A percentile compares a stretch with the other conserved stretches of the same genome.
Evolutionary conservation across 2,113 vertebrate species (phyloP).

Genomic region (Ophthalmolycus amberensis): DNA sequence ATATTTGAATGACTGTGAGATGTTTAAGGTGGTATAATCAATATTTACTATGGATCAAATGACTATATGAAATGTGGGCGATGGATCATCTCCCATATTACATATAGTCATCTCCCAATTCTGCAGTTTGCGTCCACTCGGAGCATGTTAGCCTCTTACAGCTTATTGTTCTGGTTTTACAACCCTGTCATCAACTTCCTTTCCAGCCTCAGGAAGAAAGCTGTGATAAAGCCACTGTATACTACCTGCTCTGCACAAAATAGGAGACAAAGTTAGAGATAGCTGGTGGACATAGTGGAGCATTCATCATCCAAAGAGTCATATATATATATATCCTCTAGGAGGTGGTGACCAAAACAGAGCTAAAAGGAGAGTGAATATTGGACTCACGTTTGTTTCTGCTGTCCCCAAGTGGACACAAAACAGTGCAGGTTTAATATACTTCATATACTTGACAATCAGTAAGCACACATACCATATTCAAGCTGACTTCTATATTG

Average conservation of each 20-base stretch:
- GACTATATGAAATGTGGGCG: not conserved
- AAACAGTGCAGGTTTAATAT: not conserved
- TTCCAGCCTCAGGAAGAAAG: not conserved
- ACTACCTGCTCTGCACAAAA: not conserved
- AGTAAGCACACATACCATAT: not conserved
- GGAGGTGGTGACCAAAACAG: not conserved
- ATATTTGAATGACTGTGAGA: not conserved
- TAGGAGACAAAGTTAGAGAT: not conserved
- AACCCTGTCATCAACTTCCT: not conserved
- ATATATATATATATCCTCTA: not conserved
- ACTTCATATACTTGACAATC: not conserved
- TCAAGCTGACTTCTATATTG: not conserved
- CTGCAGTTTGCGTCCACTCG: not conserved
- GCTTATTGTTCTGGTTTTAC: not conserved
- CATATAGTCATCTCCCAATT: too few relatives aligned
- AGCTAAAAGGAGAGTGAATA: not conserved
- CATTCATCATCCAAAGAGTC: not conserved
- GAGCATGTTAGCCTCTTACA: not conserved
- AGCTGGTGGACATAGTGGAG: not conserved
- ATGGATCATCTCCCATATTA: too few relatives aligned
- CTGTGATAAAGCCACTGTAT: not conserved
- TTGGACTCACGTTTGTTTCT: not conserved
- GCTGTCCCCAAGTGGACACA: not conserved
- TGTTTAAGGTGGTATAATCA: not conserved
- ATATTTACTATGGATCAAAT: not conserved